Evolutionary conservation across 2,888 invertebrate genomes (phyloP).

Genomic region (Cryptophagus acutangulus): DNA sequence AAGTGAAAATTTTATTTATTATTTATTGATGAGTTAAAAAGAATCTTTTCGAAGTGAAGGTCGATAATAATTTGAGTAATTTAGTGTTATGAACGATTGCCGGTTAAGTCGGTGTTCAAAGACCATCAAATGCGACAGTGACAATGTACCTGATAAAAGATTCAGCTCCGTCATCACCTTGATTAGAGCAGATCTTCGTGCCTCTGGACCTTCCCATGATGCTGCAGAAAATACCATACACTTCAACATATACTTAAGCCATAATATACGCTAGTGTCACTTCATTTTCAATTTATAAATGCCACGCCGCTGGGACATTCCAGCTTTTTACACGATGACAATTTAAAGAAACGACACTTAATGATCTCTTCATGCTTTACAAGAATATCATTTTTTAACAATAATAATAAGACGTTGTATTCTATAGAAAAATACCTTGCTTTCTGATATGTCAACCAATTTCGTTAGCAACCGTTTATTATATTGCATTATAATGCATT

Average conservation of each 20-base stretch:
- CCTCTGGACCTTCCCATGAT: conserved; percentile 46
- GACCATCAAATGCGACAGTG: conserved; percentile 40
- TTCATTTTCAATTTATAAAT: conserved; percentile 29
- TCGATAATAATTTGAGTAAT: conserved; percentile 41
- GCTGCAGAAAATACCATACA: conserved; percentile 38
- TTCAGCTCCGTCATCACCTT: conserved; percentile 45
- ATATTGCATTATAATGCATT: no score
- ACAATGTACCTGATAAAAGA: conserved; percentile 43
- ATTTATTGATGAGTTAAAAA: conserved; percentile 24
- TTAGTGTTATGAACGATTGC: conserved; percentile 37
- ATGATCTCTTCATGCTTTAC: conserved; percentile 19
- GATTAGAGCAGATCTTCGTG: conserved; percentile 46
- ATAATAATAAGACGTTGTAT: no score
- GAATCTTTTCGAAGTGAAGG: conserved; percentile 29
- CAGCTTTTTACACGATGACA: conserved; percentile 24
- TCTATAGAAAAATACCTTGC: not conserved
- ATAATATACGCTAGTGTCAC: conserved; percentile 32
- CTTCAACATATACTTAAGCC: conserved; percentile 29
- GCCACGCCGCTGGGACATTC: conserved; percentile 24
- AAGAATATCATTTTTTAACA: conserved; percentile 15
- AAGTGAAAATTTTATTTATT: conserved; percentile 26
- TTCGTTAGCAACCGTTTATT: not conserved
- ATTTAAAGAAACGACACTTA: conserved; percentile 27
- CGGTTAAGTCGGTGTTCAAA: conserved; percentile 8
- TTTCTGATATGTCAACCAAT: not conserved